phyloP scores from a whole-genome alignment of 2,888 invertebrate genomes.

The Rapana venosa region DNA sequence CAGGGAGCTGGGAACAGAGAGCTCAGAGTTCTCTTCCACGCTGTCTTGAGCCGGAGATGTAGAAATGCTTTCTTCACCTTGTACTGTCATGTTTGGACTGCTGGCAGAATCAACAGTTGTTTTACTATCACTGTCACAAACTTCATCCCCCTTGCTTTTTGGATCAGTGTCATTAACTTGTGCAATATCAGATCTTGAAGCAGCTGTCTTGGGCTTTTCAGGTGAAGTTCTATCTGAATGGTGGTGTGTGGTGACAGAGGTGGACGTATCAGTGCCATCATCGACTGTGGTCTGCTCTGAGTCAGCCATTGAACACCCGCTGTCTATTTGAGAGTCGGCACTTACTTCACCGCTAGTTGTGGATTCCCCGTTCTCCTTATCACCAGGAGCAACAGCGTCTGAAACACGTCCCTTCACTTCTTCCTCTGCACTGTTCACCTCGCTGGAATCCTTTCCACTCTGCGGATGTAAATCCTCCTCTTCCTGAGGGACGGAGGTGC shows the following conservation, averaged over 20 bases:
- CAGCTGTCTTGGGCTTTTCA: not conserved
- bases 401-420: too few species aligned
- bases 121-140: not conserved
- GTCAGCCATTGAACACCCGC: not conserved
- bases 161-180: not conserved
- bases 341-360: not conserved
- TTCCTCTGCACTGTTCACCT: too few species aligned
- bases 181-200: not conserved
- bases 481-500: not conserved
- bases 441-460: constrained; percentile 7
- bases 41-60: not conserved
- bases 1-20: not conserved
- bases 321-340: not conserved
- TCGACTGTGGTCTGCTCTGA: not conserved
- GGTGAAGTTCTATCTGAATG: not conserved
- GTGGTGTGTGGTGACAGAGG: not conserved
- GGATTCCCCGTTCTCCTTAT: not conserved
- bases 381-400: too few species aligned
- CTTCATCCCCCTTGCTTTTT: not conserved
- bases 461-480: constrained; percentile 17
- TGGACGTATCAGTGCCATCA: not conserved
- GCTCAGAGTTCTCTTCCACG: not conserved
- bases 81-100: not conserved
- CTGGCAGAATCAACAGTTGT: not conserved
- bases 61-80: not conserved